Evolutionary conservation across 2,113 vertebrate genomes (phyloP).

Genomic region (Oncorhynchus mykiss): DNA sequence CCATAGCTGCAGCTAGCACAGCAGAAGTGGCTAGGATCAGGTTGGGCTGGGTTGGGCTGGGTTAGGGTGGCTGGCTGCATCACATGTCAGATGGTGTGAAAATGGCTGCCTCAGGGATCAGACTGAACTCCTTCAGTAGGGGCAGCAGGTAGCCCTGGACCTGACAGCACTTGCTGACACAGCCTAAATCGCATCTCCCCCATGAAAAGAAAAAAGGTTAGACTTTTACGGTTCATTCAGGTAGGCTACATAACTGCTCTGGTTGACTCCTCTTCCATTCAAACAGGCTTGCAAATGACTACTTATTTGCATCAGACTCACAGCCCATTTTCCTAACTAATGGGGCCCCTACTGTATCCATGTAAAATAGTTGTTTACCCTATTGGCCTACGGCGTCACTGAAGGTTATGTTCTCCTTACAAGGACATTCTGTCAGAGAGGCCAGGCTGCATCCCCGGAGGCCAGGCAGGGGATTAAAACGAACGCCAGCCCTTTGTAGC

Average conservation of each 20-base stretch:
- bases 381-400: background rate
- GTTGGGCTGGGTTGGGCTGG: constrained; percentile 38
- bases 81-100: constrained; percentile 4
- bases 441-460: constrained; percentile 34
- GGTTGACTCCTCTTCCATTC: background rate
- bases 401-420: constrained; percentile 33
- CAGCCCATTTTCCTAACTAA: background rate
- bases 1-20: no score
- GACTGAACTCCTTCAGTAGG: background rate
- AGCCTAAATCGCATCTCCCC: background rate
- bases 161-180: constrained; percentile 21
- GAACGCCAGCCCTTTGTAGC: constrained; percentile 40
- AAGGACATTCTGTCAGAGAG: constrained; percentile 21
- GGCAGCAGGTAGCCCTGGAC: background rate
- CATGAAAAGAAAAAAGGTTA: background rate
- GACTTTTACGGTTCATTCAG: background rate
- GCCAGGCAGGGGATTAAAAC: constrained; percentile 50
- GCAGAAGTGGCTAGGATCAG: background rate
- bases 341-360: background rate
- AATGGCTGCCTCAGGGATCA: constrained; percentile 14
- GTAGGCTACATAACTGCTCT: background rate
- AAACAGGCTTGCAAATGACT: background rate
- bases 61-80: background rate
- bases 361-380: background rate
- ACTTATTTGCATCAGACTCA: constrained; percentile 22